Base-by-base conservation (phyloP, 2,113 vertebrate genomes). In the Rhabdornis inornatus region DNA sequence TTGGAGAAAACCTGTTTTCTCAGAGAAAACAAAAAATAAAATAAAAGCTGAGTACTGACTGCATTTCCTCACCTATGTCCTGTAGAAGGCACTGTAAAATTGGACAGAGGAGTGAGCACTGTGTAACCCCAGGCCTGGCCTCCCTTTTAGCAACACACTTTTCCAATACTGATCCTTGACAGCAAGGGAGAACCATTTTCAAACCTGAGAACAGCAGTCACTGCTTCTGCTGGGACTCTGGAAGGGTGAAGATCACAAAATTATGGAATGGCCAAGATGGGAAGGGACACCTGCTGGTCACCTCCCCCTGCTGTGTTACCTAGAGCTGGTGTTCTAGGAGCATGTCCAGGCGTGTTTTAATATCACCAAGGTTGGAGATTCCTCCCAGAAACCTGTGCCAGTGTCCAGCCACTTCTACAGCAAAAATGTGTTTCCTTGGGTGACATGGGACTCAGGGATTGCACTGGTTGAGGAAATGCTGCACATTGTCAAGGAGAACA, bases 1-100 rank as follows among this genome's bases (percentile, higher is more conserved):
- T 60, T 71, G 77, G 59, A 87, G 60, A 83, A 93, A 82, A 83
- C 27, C 39, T 75, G 52, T 79, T 95, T 94, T 92, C 44, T 90
- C 7, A 23, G 42, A 55, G 61, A 85, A 85, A 93, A 74, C 21
- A 71, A 89, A 93, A 93, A 71, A 47, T 15, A 87, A 74, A 93
- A 82, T 19, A 52, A 57, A 74, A 86, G 1, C 21, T 40, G 27
- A 50, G 13, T 42, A 66, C 78, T 70, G 72, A 69, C 37, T 0
- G 0, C 30, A 59, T 95, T 93, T 93, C 65, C 80, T 77, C 35
- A 82, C 44, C 66, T 79, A 14, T n/a, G 28, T 83, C 25, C 40
- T 92, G 27, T 55, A 91, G 95, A 92, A 92, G 39, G 37, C 50
- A 37, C 17, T 44, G 61, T 52, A 47, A 69, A 95, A 87, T 42